Evolutionary conservation across 2,113 vertebrate species (phyloP), one percentile per base, ranked within the genome.

Genomic region (Larimichthys polyactis): DNA sequence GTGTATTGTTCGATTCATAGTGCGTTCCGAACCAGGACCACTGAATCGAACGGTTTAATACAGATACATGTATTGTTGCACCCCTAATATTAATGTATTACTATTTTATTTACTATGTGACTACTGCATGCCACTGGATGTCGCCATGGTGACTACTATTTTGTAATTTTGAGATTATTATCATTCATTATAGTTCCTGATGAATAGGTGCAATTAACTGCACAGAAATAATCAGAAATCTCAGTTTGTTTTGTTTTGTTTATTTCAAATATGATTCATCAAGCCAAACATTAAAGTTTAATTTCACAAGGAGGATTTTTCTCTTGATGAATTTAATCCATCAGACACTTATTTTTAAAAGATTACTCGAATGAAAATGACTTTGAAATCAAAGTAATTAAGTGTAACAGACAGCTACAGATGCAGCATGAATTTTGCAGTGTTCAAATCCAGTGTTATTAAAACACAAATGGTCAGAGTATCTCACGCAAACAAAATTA

Each of bases 361-460:
- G 71, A 78, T 65, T 70, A 66, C 55, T 69, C 71, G 22, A 51
- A 71, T 16, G 48, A 15, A 68, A 72, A 36, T 46, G 27, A 63
- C 59, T 54, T 57, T 59, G 9, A 69, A 70, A 54, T 70, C 32
- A 70, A 84, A 78, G 69, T 40, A 48, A 57, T 62, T 49, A 60
- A 64, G 62, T 46, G 72, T 22, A 63, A 68, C 68, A 54, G 57
- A 51, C 55, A 58, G 54, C 57, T 64, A 55, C 14, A 66, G 46
- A 79, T 36, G 59, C 48, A 81, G 24, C 54, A 48, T 60, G 29
- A 4, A 4, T 54, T 74, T 20, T 83, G 22, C 9, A 43, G n/a
- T n/a, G 36, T 19, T 32, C 7, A 76, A 68, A 51, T 69, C 4
- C 6, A n/a, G 29, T 78, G 59, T 71, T n/a, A 51, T 36, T 54